Conservation (phyloP, 2,888 invertebrate species). For the Pyrrhia umbra region DNA sequence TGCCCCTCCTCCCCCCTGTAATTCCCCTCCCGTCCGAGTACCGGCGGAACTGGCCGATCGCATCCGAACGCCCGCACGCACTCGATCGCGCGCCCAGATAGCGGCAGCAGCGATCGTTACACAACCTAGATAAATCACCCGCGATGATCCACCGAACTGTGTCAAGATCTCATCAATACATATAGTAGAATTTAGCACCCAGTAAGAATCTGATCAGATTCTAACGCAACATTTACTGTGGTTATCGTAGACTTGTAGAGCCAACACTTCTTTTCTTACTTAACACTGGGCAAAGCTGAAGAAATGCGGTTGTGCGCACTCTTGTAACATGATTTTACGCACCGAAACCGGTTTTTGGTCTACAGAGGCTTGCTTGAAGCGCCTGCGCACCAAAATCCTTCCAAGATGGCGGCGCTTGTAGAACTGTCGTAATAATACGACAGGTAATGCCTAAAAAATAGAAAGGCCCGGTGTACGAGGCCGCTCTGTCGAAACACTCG, state of each 20-base stretch:
- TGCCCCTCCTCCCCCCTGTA: conserved; percentile 73
- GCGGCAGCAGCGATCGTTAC: conserved; percentile 81
- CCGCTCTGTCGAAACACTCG: conserved; percentile 89
- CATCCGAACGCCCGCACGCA: conserved; percentile 80
- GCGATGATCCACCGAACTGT: conserved; percentile 84
- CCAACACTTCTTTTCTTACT: conserved; percentile 4
- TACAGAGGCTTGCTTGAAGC: conserved; percentile 72
- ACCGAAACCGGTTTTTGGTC: conserved; percentile 72
- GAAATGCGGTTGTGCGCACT: conserved; percentile 34
- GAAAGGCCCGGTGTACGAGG: conserved; percentile 90
- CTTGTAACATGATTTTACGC: conserved; percentile 45
- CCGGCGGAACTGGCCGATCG: conserved; percentile 78
- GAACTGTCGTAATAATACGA: conserved; percentile 89
- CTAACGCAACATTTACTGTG: conserved; percentile 8
- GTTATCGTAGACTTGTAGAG: no score
- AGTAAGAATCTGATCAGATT: conserved; percentile 59
- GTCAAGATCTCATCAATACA: conserved; percentile 84
- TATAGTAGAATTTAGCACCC: conserved; percentile 48
- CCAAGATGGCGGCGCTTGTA: conserved; percentile 84
- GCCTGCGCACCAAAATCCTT: conserved; percentile 81
- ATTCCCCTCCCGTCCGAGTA: conserved; percentile 70
- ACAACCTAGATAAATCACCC: conserved; percentile 86
- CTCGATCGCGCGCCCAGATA: conserved; percentile 82
- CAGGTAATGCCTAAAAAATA: conserved; percentile 90
- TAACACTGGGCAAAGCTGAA: conserved; percentile 8